Evolutionary conservation across 1,140 invertebrate species (phyloP), one percentile per base, ranked within the genome.

Genomic region (Nasonia vitripennis): DNA sequence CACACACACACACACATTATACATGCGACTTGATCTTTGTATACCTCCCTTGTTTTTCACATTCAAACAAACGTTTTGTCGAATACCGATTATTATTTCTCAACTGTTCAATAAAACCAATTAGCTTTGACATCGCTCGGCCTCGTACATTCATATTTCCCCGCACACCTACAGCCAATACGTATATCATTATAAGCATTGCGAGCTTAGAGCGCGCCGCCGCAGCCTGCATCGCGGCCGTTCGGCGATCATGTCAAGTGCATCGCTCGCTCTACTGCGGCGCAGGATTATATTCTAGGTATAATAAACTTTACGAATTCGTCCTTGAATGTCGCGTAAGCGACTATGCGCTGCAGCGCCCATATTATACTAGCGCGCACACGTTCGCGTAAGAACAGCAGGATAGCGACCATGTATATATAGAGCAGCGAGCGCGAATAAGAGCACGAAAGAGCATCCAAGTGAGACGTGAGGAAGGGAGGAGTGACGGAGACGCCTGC

Each of bases 291-390:
- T 85, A 85, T 74, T 84, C 74, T 85, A 81, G 78, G 31, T 85
- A 82, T 85, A 78, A 73, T 85, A 81, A 85, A 83, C 81, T 83
- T 77, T 84, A 85, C 80, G 48, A 74, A 87, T 87, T 81, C 70
- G 70, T 78, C 82, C 83, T 84, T 87, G 71, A 84, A 81, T 87
- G 73, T 85, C 75, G 68, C 84, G 55, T 79, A 83, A 83, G n/a
- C 77, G 74, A 68, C 37, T 62, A 17, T 20, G 55, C 55, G 55
- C 55, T 4, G 34, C 34, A 6, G 34, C 5, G 34, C 34, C 3
- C 34, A 37, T 37, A 37, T 6, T 37, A 37, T 37, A 37, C 51
- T 14, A 1, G 14, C 1, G 10, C 48, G 9, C 1, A 51, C 11
- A 0, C 11, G 48, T 51, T 51, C 10, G 12, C 17, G 17, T 62